Evolutionary conservation across 2,888 invertebrate species (phyloP).

Genomic region (Micoletzkya japonica): DNA sequence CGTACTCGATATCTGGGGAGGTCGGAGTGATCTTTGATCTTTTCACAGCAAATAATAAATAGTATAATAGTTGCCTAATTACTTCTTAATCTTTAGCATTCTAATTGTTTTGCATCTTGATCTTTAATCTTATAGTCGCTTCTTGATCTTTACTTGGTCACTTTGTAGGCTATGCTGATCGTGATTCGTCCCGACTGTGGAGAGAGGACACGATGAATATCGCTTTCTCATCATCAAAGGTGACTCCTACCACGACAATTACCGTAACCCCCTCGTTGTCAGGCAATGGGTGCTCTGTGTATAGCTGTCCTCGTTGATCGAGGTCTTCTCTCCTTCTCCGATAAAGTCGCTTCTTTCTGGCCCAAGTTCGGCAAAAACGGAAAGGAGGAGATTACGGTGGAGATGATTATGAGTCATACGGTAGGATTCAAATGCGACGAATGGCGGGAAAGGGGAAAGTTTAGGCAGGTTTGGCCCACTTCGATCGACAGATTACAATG

Average conservation of each 20-base stretch:
- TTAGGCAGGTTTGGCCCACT: conserved; percentile 64
- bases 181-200: conserved; percentile 45
- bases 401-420: conserved; percentile 51
- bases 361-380: conserved; percentile 67
- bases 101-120: too few species aligned
- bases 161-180: conserved; percentile 59
- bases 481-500: conserved; percentile 61
- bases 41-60: not conserved
- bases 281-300: conserved; percentile 55
- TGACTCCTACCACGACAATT: not conserved
- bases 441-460: not conserved
- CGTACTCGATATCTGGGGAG: conserved; percentile 67
- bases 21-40: not conserved
- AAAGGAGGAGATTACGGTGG: conserved; percentile 65
- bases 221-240: conserved; percentile 50
- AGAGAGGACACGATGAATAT: conserved; percentile 50
- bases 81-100: too few species aligned
- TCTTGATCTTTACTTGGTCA: too few species aligned
- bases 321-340: conserved; percentile 64
- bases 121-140: too few species aligned
- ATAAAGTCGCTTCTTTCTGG: conserved; percentile 65
- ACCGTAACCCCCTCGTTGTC: conserved; percentile 7
- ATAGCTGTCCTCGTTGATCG: conserved; percentile 64
- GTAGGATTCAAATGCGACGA: not conserved
- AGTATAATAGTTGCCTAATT: too few species aligned